Evolutionary conservation across 2,888 invertebrate genomes (phyloP).

Genomic region (Monochamus alternatus): DNA sequence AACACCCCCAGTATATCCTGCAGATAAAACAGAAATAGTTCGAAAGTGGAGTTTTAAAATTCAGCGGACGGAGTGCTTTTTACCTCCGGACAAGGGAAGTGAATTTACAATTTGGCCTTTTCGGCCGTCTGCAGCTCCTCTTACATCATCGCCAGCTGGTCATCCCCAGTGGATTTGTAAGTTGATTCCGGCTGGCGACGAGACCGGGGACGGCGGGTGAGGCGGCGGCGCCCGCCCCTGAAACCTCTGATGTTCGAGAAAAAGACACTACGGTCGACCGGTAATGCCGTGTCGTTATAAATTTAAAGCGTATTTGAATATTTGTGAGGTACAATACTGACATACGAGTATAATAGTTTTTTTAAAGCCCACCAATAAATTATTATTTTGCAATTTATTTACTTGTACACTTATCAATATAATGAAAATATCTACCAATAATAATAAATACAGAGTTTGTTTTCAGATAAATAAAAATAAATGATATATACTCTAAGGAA

Average conservation of each 20-base stretch:
- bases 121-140: constrained; percentile 61
- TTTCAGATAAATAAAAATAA: too few species aligned
- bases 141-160: constrained; percentile 68
- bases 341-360: too few species aligned
- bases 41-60: constrained; percentile 66
- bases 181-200: constrained; percentile 63
- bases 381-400: too few species aligned
- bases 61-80: constrained; percentile 69
- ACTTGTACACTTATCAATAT: too few species aligned
- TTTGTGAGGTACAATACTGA: not conserved
- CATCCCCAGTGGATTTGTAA: constrained; percentile 70
- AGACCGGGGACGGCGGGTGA: constrained; percentile 33
- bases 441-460: too few species aligned
- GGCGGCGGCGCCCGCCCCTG: constrained; percentile 40
- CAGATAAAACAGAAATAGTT: constrained; percentile 50
- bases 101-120: constrained; percentile 71
- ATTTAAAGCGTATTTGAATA: constrained; percentile 5
- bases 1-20: constrained; percentile 42
- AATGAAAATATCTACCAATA: too few species aligned
- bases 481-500: too few species aligned
- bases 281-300: constrained; percentile 27
- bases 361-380: too few species aligned
- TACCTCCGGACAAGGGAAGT: constrained; percentile 71
- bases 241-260: constrained; percentile 49
- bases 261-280: constrained; percentile 42